phyloP scores from a whole-genome alignment of 2,888 invertebrate species.

The Glyphotaelius pellucidus region DNA sequence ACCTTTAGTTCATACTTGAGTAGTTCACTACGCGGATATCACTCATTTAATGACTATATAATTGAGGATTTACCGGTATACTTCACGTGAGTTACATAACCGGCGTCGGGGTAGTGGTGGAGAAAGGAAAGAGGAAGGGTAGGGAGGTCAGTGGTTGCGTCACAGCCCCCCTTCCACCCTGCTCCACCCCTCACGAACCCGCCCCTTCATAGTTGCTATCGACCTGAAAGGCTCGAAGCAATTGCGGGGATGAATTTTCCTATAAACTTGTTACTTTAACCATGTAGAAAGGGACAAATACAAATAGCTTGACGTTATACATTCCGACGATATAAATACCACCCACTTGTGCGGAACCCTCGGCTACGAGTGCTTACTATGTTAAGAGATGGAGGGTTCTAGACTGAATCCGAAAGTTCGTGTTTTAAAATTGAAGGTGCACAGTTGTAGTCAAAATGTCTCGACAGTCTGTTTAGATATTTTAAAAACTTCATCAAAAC shows the following conservation, averaged over 20 bases:
- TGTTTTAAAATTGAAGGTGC: background rate
- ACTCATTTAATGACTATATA: conserved; percentile 2
- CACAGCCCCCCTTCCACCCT: conserved; percentile 24
- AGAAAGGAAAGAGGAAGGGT: conserved; percentile 29
- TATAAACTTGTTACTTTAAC: conserved; percentile 6
- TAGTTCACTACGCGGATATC: background rate
- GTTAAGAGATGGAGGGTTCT: background rate
- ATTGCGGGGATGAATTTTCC: conserved; percentile 28
- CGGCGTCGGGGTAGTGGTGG: conserved; percentile 8
- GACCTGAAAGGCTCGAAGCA: conserved; percentile 47
- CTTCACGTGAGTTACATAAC: conserved; percentile 28
- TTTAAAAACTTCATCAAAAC: no score
- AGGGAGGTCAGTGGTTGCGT: conserved; percentile 45
- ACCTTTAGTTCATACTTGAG: background rate
- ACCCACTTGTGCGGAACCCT: background rate
- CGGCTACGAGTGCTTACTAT: background rate
- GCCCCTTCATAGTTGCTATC: conserved; percentile 50
- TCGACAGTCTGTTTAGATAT: background rate
- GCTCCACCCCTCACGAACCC: background rate
- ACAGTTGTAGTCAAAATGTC: background rate
- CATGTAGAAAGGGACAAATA: conserved; percentile 9
- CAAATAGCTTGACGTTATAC: background rate
- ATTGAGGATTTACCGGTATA: conserved; percentile 24
- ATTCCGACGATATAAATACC: background rate
- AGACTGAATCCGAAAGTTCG: background rate